A percentile compares a stretch with the other conserved stretches of the same genome.
phyloP scores from a whole-genome alignment of 2,888 invertebrate genomes.

The Lochmaea crataegi region DNA sequence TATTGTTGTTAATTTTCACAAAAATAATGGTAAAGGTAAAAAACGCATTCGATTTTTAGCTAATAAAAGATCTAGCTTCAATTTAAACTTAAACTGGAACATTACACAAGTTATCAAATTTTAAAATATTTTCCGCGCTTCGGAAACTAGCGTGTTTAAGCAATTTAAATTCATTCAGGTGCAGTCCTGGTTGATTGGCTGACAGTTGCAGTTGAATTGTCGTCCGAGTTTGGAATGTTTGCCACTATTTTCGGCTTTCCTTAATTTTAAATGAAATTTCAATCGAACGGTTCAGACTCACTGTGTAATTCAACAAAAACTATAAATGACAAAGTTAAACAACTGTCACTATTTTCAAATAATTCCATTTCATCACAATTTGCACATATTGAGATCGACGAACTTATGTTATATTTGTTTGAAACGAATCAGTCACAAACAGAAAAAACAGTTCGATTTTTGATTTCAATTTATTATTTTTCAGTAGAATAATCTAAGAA shows the following conservation, averaged over 20 bases:
- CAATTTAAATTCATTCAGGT: slow-evolving; percentile 46
- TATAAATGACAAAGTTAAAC: neutral
- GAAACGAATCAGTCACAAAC: too few species aligned
- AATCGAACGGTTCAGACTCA: neutral
- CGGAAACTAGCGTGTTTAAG: slow-evolving; percentile 30
- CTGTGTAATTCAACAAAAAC: too few species aligned
- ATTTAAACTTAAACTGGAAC: neutral
- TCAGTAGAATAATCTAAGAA: too few species aligned
- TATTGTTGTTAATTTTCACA: too few species aligned
- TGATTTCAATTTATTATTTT: too few species aligned
- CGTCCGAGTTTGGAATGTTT: slow-evolving; percentile 17
- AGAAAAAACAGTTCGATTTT: too few species aligned
- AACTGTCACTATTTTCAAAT: too few species aligned
- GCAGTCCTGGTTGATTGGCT: slow-evolving; percentile 46
- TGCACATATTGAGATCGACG: too few species aligned
- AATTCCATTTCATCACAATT: too few species aligned
- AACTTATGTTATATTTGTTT: too few species aligned
- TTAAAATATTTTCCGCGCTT: neutral
- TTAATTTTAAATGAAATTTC: slow-evolving; percentile 9
- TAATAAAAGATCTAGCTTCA: neutral
- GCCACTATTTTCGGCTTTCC: slow-evolving; percentile 12
- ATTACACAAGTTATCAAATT: neutral
- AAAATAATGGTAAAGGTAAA: too few species aligned
- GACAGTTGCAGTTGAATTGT: slow-evolving; percentile 44
- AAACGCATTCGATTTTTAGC: too few species aligned